Base-by-base conservation (phyloP, 2,113 vertebrate genomes). In the Alligator sinensis region DNA sequence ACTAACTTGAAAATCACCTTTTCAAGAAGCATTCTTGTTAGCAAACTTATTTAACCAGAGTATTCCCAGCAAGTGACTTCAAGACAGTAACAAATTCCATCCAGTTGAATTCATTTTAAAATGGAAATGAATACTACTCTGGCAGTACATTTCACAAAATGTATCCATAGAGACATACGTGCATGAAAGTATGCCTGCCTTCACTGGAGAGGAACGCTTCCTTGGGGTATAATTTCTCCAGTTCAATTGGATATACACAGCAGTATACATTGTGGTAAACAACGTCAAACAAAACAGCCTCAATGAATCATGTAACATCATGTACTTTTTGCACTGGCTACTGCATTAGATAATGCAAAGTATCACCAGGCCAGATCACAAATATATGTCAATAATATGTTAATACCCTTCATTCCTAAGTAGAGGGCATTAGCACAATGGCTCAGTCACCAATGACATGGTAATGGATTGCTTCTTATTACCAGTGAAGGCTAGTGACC, bases 401-500 rank as follows among this genome's bases (percentile, higher is more conserved):
- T 38, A 80, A 80, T 11, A 6, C 1, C 4, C 18, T 77, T 63
- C 55, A 19, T 11, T 61, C n/a, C 22, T 25, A 9, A 57, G 13
- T 14, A 59, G 21, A 24, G 6, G 87, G 68, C 5, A 54, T 9
- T 22, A 64, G 25, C 0, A 68, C 7, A 54, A 83, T 18, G 2
- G 5, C 59, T 86, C 66, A 5, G n/a, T 76, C 13, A 55, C 5
- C 5, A 12, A 1, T 2, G 25, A 1, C 5, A 12, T 75, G 2
- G 86, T 83, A 88, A 82, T 0, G 0, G 2, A 54, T 77, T 83
- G 57, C 14, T 70, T 70, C 57, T 77, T 61, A 7, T 38, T 70
- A 54, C 9, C 66, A 13, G 30, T 61, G 14, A 21, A 66, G 74
- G 11, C 18, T 28, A 90, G 63, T 9, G 10, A 75, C 22, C 8